Conservation (phyloP, 2,888 invertebrate species). For the Hartigia nigra region DNA sequence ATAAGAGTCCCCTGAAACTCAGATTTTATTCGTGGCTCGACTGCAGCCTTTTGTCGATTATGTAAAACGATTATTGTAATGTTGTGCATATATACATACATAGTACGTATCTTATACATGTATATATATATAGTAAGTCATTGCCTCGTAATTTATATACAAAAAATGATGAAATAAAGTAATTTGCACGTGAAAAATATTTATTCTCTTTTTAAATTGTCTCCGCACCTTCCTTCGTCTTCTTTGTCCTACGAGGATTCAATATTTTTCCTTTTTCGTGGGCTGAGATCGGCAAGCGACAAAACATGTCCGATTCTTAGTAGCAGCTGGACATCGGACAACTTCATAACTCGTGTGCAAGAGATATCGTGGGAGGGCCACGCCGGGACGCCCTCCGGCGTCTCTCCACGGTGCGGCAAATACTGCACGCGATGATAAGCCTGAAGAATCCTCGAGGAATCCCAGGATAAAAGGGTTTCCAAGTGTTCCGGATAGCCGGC, state of each 20-base stretch:
- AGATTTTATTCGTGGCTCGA: not conserved
- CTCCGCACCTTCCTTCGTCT: not conserved
- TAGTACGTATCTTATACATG: not conserved
- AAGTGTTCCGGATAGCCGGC: conserved; percentile 49
- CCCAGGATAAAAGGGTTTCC: conserved; percentile 53
- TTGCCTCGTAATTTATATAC: conserved; percentile 49
- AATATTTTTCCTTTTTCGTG: conserved; percentile 51
- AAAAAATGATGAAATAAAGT: conserved; percentile 29
- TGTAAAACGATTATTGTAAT: conserved; percentile 45
- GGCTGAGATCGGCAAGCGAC: conserved; percentile 30
- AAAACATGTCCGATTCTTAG: conserved; percentile 50
- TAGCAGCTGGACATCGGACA: conserved; percentile 47
- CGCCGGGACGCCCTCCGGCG: conserved; percentile 25
- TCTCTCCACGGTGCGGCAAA: conserved; percentile 31
- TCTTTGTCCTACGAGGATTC: conserved; percentile 37
- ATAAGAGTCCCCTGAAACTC: not conserved
- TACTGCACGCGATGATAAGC: conserved; percentile 56
- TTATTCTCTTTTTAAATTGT: not conserved
- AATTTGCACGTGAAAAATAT: conserved; percentile 3
- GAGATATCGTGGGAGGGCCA: conserved; percentile 55
- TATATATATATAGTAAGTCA: conserved; percentile 27
- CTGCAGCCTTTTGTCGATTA: not conserved
- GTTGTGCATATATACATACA: conserved; percentile 39
- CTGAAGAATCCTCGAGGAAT: conserved; percentile 54
- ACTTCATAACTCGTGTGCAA: conserved; percentile 56